phyloP scores from a whole-genome alignment of 2,888 invertebrate genomes.

The Nymphalis c-album region DNA sequence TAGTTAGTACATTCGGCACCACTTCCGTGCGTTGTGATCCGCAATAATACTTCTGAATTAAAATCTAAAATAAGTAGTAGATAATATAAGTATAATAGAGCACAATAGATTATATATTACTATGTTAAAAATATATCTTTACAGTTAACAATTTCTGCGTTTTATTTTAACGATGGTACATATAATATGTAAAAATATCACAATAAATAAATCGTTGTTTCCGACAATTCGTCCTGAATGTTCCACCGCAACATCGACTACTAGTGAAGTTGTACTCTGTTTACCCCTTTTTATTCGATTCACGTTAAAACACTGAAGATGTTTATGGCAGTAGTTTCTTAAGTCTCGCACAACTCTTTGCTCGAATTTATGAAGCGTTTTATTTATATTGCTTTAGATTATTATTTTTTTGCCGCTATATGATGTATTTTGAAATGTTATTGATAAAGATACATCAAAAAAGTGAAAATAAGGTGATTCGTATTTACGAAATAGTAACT shows the following conservation, averaged over 20 bases:
- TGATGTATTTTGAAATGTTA: neutral
- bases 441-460: neutral
- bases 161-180: too few species aligned
- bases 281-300: conserved; percentile 16
- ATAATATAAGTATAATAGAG: too few species aligned
- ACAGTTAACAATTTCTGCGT: neutral
- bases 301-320: conserved; percentile 9
- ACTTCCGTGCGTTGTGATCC: too few species aligned
- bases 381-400: neutral
- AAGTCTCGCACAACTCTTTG: conserved; percentile 16
- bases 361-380: conserved; percentile 5
- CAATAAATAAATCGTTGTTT: neutral
- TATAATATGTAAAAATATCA: neutral
- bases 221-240: neutral
- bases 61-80: too few species aligned
- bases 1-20: too few species aligned
- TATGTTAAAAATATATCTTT: too few species aligned
- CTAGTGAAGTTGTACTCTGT: conserved; percentile 13
- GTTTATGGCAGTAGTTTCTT: conserved; percentile 18
- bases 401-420: neutral
- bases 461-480: too few species aligned
- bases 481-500: too few species aligned
- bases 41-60: too few species aligned
- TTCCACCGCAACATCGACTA: neutral
- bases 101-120: too few species aligned